Conservation (phyloP, 2,888 invertebrate species). For the Plusia festucae region DNA sequence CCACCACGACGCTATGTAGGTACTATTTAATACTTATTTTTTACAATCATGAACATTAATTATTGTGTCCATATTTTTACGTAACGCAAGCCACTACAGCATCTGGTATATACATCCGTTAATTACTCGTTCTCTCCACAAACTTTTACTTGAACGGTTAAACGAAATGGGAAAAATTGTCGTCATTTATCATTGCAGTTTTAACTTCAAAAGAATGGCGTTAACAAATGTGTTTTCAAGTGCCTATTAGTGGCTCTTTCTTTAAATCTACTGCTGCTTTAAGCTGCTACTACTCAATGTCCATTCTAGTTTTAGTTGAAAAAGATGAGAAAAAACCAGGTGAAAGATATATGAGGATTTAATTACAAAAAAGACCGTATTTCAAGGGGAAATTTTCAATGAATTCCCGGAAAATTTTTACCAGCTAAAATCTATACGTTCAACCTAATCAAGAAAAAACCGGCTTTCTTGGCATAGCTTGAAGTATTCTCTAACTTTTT, state of each 20-base stretch:
- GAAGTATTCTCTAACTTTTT: no score
- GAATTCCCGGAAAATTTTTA: no score
- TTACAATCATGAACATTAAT: not conserved
- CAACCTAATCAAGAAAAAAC: no score
- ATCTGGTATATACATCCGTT: conserved; percentile 23
- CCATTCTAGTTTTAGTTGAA: no score
- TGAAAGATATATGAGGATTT: no score
- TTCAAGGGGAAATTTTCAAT: no score
- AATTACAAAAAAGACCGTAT: no score
- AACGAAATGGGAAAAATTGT: conserved; percentile 18
- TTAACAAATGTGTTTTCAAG: conserved; percentile 2
- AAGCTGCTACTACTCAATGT: not conserved
- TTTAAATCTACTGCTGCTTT: not conserved
- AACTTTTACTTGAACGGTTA: conserved; percentile 25
- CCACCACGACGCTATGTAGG: no score
- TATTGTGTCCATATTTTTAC: not conserved
- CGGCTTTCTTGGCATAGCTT: no score
- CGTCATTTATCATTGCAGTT: conserved; percentile 25
- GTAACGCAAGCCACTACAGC: conserved; percentile 16
- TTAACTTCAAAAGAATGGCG: conserved; percentile 11
- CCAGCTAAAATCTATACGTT: no score
- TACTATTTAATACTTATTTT: no score
- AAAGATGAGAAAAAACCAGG: no score
- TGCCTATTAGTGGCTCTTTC: not conserved
- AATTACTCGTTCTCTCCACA: conserved; percentile 21